Evolutionary conservation across 2,113 vertebrate species (phyloP).

Genomic region (Alces alces): DNA sequence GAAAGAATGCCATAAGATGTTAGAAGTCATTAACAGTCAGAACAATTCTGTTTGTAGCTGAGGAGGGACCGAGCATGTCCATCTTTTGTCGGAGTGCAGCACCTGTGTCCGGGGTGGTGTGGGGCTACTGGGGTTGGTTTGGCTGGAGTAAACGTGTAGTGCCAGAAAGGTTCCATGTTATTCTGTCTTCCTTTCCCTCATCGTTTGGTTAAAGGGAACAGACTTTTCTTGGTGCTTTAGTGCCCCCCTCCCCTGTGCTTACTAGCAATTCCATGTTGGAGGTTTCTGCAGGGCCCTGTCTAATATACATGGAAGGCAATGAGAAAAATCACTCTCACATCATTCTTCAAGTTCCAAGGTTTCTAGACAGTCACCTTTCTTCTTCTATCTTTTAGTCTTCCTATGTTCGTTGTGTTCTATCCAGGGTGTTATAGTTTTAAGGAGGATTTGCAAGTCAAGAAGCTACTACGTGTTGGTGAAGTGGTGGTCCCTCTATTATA

Average conservation of each 20-base stretch:
- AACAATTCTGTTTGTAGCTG: constrained; percentile 17
- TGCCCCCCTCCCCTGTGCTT: background rate
- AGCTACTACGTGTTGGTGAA: background rate
- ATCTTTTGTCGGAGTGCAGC: background rate
- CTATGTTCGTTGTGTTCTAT: background rate
- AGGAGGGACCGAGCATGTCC: background rate
- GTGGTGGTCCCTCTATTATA: background rate
- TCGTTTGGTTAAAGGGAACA: background rate
- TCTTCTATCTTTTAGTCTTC: background rate
- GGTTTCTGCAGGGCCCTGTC: background rate
- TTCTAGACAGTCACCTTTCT: background rate
- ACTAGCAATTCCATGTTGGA: background rate
- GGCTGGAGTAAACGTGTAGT: background rate
- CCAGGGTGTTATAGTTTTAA: background rate
- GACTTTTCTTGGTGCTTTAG: background rate
- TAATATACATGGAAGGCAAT: background rate
- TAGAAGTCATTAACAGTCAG: constrained; percentile 25
- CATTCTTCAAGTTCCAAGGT: background rate
- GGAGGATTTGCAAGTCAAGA: background rate
- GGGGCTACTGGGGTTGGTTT: background rate
- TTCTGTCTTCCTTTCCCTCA: background rate
- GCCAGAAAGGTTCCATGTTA: background rate
- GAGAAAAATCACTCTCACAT: background rate
- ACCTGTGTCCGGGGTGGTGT: background rate
- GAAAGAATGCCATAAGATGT: constrained; percentile 7